Evolutionary conservation across 2,888 invertebrate genomes (phyloP).

Genomic region (Chrysomela aeneicollis): DNA sequence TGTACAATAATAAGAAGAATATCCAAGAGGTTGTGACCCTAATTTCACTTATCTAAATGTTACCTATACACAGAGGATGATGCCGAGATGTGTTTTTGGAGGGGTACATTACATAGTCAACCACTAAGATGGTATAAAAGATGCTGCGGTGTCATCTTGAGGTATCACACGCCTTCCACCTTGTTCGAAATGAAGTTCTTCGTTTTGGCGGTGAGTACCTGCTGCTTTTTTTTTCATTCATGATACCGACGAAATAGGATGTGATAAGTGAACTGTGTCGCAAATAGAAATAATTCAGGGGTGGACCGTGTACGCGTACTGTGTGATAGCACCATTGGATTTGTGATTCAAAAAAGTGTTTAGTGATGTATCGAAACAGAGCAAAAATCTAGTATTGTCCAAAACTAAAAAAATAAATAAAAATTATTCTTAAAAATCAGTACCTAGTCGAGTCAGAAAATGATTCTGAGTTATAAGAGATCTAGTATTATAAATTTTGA

Average conservation of each 20-base stretch:
- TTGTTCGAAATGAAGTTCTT: constrained; percentile 54
- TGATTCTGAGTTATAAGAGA: too few species aligned
- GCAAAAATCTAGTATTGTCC: too few species aligned
- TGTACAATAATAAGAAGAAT: constrained; percentile 15
- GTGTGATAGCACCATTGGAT: too few species aligned
- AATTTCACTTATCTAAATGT: constrained; percentile 60
- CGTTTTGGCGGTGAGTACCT: constrained; percentile 54
- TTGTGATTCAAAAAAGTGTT: too few species aligned
- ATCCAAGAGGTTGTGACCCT: constrained; percentile 58
- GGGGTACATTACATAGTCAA: constrained; percentile 52
- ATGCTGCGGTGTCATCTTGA: constrained; percentile 43
- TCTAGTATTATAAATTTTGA: too few species aligned
- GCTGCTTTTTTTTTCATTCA: not conserved
- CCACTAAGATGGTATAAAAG: constrained; percentile 52
- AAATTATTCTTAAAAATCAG: too few species aligned
- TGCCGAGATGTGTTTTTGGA: constrained; percentile 54
- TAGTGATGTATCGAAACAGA: too few species aligned
- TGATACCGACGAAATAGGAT: not conserved
- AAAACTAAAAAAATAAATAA: too few species aligned
- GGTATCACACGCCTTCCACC: constrained; percentile 50
- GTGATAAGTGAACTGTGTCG: not conserved
- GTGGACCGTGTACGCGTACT: too few species aligned
- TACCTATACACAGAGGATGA: constrained; percentile 35
- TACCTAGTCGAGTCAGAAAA: too few species aligned
- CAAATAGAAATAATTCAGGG: too few species aligned